Percentiles rank a stretch among this genome's conserved stretches.
Conservation (phyloP, 2,113 vertebrate genomes). For the Tragelaphus buxtoni region DNA sequence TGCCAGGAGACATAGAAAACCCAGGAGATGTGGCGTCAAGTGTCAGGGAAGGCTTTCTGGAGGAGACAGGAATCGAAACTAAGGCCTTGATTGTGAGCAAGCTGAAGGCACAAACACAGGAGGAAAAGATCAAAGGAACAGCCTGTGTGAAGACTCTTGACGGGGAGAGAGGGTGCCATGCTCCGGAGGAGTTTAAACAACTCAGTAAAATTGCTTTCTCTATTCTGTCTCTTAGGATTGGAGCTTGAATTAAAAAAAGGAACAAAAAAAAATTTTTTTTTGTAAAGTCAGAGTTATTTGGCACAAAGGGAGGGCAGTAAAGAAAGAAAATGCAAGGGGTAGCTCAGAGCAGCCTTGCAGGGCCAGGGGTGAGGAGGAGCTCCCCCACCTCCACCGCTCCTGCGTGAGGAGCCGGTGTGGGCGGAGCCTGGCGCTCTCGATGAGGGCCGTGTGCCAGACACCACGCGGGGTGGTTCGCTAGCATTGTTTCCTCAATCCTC, state of each 20-base stretch:
- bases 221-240: not conserved
- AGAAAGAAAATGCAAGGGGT: not conserved
- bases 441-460: not conserved
- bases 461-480: not conserved
- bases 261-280: not conserved
- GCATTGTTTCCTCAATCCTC: not conserved
- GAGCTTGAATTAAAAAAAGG: not conserved
- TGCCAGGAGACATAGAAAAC: not conserved
- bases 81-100: not conserved
- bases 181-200: not conserved
- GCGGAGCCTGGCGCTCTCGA: not conserved
- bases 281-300: not conserved
- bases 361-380: not conserved
- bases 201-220: not conserved
- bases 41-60: not conserved
- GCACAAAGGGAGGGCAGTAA: not conserved
- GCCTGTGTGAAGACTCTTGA: not conserved
- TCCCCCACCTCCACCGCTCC: rapidly evolving
- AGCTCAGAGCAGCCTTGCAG: not conserved
- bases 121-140: not conserved
- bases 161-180: not conserved
- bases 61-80: not conserved
- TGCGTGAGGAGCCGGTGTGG: rapidly evolving
- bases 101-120: not conserved
- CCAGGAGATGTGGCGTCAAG: not conserved